Evolutionary conservation across 1,140 invertebrate genomes (phyloP).

Genomic region (Sinella curviseta): DNA sequence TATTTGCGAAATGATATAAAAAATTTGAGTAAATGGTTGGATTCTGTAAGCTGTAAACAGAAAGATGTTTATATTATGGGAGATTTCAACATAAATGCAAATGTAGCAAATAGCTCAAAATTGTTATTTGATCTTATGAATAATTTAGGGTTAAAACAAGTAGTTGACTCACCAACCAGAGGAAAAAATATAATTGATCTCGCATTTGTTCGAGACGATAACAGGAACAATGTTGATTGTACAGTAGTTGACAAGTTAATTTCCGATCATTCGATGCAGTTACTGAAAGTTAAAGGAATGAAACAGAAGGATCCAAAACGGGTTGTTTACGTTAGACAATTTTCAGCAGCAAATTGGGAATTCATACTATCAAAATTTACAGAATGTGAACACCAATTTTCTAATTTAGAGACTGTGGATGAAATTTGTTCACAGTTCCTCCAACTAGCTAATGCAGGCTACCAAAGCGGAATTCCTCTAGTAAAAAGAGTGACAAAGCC

Average conservation of each 20-base stretch:
- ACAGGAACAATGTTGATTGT: not conserved
- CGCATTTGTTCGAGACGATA: not conserved
- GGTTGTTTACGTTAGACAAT: not conserved
- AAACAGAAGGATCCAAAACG: too few relatives aligned
- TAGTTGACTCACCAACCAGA: not conserved
- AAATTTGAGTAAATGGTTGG: not conserved
- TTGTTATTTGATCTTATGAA: not conserved
- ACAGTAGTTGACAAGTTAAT: not conserved
- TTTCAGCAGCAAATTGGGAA: not conserved
- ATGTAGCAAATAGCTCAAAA: not conserved
- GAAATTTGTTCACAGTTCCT: too few relatives aligned
- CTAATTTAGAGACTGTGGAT: too few relatives aligned
- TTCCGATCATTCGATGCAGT: not conserved
- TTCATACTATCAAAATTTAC: too few relatives aligned
- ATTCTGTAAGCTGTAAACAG: not conserved
- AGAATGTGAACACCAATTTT: too few relatives aligned
- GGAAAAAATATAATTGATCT: conserved; percentile 1
- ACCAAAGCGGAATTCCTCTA: too few relatives aligned
- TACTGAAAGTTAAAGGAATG: not conserved
- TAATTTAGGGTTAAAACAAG: not conserved
- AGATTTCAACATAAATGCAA: conserved; percentile 14
- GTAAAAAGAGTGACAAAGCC: too few relatives aligned
- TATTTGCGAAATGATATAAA: not conserved
- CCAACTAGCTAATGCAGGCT: too few relatives aligned
- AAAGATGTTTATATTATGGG: not conserved